These are phyloP conservation scores for Pachyrhynchus sulphureomaculatus DNA, from an alignment of 1,140 invertebrate species.

Conservation along the genomic window DNA sequence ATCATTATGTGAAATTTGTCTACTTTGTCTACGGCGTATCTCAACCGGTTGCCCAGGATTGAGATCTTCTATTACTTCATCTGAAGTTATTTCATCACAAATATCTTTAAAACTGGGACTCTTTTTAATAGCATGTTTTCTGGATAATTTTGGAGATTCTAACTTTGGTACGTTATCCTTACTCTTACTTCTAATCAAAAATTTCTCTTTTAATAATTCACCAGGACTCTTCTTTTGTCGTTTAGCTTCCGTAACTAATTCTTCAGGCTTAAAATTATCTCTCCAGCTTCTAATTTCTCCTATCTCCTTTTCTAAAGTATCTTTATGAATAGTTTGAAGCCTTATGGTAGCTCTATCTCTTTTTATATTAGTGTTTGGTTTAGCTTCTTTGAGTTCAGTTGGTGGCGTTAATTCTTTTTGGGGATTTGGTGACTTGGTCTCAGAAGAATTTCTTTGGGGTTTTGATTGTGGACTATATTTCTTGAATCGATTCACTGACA, in stretches of 20 bases:
- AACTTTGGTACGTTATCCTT: constrained; percentile 39
- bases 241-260: constrained; percentile 39
- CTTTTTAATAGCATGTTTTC: constrained; percentile 45
- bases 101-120: constrained; percentile 56
- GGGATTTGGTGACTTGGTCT: constrained; percentile 50
- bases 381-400: constrained; percentile 36
- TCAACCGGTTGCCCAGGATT: constrained; percentile 54
- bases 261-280: constrained; percentile 61
- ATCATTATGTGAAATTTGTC: constrained; percentile 43
- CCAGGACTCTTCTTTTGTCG: constrained; percentile 63
- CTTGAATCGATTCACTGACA: constrained; percentile 64
- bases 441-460: constrained; percentile 43
- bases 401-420: constrained; percentile 39
- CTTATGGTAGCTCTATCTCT: constrained; percentile 70
- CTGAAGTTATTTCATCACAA: constrained; percentile 56
- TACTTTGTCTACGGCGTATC: constrained; percentile 43
- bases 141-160: constrained; percentile 29
- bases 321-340: constrained; percentile 60
- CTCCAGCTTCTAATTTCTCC: constrained; percentile 58
- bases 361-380: constrained; percentile 60
- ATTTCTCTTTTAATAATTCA: constrained; percentile 73
- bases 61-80: constrained; percentile 55
- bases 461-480: constrained; percentile 42
- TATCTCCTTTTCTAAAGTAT: constrained; percentile 32
- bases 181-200: constrained; percentile 66